These are phyloP conservation scores for Molanna angustata DNA, from an alignment of 2,888 invertebrate species.

Conservation along the genomic window DNA sequence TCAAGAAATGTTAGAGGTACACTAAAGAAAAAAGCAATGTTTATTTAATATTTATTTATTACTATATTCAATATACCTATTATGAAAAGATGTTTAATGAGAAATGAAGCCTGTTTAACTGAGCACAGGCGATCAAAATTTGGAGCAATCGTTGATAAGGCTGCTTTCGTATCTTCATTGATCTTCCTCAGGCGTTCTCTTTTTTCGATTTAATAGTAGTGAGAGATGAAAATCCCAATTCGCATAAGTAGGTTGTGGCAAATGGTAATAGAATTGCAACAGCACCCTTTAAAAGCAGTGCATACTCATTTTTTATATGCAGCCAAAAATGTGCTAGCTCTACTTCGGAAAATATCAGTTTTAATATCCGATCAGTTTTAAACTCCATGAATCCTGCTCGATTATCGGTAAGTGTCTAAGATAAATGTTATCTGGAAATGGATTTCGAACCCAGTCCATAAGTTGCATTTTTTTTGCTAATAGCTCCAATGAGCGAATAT, in stretches of 20 bases:
- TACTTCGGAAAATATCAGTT: too few species aligned
- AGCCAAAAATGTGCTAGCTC: too few species aligned
- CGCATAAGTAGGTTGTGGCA: slow-evolving; percentile 28
- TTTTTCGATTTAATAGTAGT: slow-evolving; percentile 19
- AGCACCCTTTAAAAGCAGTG: slow-evolving; percentile 30
- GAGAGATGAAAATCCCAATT: slow-evolving; percentile 30
- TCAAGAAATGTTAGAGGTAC: slow-evolving; percentile 4
- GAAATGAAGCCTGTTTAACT: slow-evolving; percentile 23
- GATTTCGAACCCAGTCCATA: too few species aligned
- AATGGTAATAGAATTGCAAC: slow-evolving; percentile 34
- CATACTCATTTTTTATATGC: too few species aligned
- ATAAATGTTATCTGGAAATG: too few species aligned
- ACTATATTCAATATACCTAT: slow-evolving; percentile 19
- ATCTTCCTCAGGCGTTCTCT: slow-evolving; percentile 32
- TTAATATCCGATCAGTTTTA: too few species aligned
- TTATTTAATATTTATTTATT: slow-evolving; percentile 15
- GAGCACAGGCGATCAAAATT: slow-evolving; percentile 30
- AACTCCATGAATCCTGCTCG: too few species aligned
- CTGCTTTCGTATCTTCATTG: slow-evolving; percentile 33
- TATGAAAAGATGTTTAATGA: slow-evolving; percentile 22
- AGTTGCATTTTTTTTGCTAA: too few species aligned
- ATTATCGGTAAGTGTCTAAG: too few species aligned
- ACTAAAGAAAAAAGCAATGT: slow-evolving; percentile 7
- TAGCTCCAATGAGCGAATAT: too few species aligned
- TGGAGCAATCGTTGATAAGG: slow-evolving; percentile 29